Conservation (phyloP, 2,797 vertebrate genomes). For the Sebastolobus alascanus region DNA sequence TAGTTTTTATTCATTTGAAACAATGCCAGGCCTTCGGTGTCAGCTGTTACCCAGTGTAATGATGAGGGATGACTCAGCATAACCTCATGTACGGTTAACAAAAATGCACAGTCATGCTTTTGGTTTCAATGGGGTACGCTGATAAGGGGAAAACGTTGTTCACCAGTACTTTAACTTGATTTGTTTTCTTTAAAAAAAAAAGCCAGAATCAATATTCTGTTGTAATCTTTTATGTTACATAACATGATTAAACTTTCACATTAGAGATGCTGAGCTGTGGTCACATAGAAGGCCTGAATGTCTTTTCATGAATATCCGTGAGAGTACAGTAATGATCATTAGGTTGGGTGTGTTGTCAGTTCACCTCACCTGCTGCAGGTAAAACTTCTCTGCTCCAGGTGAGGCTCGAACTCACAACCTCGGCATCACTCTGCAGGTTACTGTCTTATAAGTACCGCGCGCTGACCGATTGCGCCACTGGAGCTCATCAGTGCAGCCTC, state of each 20-base stretch:
- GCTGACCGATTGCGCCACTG: slow-evolving; percentile 48
- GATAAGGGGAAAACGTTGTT: not conserved
- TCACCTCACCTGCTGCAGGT: not conserved
- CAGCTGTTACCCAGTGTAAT: not conserved
- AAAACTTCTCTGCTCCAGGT: not conserved
- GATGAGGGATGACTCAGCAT: slow-evolving; percentile 31
- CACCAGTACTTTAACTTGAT: not conserved
- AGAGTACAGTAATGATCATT: not conserved
- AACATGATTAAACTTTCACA: not conserved
- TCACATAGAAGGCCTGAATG: not conserved
- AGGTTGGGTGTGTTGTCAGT: not conserved
- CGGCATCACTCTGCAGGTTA: not conserved
- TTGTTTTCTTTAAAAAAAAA: not conserved
- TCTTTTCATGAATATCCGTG: not conserved
- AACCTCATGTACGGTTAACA: not conserved
- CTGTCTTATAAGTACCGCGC: slow-evolving; percentile 34
- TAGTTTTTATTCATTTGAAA: not conserved
- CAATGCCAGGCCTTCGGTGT: not conserved
- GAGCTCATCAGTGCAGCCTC: not conserved
- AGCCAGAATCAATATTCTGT: not conserved
- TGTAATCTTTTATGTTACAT: not conserved
- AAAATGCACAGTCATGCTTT: slow-evolving; percentile 43
- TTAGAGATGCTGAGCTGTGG: not conserved
- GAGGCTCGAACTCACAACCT: not conserved
- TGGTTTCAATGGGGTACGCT: not conserved